Base-by-base conservation (phyloP, 1,140 invertebrate genomes). In the Nephotettix cincticeps region DNA sequence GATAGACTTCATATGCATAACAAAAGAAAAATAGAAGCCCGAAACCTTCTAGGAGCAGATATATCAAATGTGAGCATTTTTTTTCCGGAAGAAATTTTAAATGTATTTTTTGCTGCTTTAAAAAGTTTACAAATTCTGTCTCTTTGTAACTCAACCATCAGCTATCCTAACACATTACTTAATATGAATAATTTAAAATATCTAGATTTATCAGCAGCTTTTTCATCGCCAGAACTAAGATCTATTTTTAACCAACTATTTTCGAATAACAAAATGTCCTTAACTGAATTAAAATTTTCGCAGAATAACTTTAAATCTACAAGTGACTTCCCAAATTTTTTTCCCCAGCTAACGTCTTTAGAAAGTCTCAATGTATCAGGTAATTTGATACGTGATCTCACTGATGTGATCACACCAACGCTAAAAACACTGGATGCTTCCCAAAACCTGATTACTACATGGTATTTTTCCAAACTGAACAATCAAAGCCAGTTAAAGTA, bases 361-460 rank as follows among this genome's bases (percentile, higher is more conserved):
- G 17, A 23, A 27, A 9, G 19, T 19, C 64, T 67, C 9, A 30
- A 67, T 40, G 21, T 67, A 27, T 43, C 64, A 43, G 1, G 23
- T 21, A 67, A 67, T 27, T n/a, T 30, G 28, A 32, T 32, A 13
- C 1, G 27, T 4, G 3, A 30, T 13, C n/a, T 67, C 2, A 6
- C 2, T 13, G 21, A 43, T n/a, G 45, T 67, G 64, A 25, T 67
- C 23, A 1, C n/a, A 1, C 40, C 27, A 23, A 23, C 21, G 45
- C 14, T 65, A 6, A 14, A 32, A 30, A 19, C 30, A 29, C 32
- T 67, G 32, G 2, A 23, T 45, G 19, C 23, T 11, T 25, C 21
- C 14, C 56, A 67, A 21, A 67, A 67, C 40, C 25, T 21, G n/a
- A 67, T 67, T 25, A 17, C 19, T 17, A 27, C 64, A 45, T 67